These are phyloP conservation scores for Rhyacophila evoluta DNA, from an alignment of 2,888 invertebrate species.

Conservation along the genomic window DNA sequence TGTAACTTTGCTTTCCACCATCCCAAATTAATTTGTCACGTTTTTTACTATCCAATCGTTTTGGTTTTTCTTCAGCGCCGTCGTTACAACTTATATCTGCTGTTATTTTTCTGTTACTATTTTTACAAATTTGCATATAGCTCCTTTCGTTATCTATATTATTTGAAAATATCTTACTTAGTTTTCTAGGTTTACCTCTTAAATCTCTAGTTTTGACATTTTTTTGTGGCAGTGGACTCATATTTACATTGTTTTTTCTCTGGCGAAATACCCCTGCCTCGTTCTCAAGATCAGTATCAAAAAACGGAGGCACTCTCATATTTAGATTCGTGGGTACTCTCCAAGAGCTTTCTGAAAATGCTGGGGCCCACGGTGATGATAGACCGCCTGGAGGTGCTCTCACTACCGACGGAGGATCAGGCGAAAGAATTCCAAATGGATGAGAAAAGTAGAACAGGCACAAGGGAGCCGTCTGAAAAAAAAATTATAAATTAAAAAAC, in stretches of 20 bases:
- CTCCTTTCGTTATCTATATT: neutral
- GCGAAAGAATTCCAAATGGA: constrained; percentile 70
- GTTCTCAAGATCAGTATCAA: neutral
- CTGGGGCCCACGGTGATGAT: constrained; percentile 44
- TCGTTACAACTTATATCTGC: no score
- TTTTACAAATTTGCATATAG: neutral
- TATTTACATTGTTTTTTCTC: neutral
- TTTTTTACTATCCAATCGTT: constrained; percentile 9
- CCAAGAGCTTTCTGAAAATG: constrained; percentile 27
- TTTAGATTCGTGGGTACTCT: neutral
- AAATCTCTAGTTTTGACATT: neutral
- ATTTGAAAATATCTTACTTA: neutral
- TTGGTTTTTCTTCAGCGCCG: neutral
- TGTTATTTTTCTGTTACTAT: no score
- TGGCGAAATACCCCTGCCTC: neutral
- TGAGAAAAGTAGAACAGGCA: constrained; percentile 72
- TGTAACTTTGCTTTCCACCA: neutral
- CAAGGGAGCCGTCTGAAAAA: constrained; percentile 66
- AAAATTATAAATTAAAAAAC: no score
- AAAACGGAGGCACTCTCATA: neutral
- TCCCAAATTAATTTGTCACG: constrained; percentile 28
- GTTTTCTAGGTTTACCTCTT: neutral
- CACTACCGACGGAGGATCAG: constrained; percentile 62
- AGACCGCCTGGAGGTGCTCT: constrained; percentile 52
- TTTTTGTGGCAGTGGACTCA: neutral